Conservation (phyloP, 2,113 vertebrate genomes). For the Poecile atricapillus region DNA sequence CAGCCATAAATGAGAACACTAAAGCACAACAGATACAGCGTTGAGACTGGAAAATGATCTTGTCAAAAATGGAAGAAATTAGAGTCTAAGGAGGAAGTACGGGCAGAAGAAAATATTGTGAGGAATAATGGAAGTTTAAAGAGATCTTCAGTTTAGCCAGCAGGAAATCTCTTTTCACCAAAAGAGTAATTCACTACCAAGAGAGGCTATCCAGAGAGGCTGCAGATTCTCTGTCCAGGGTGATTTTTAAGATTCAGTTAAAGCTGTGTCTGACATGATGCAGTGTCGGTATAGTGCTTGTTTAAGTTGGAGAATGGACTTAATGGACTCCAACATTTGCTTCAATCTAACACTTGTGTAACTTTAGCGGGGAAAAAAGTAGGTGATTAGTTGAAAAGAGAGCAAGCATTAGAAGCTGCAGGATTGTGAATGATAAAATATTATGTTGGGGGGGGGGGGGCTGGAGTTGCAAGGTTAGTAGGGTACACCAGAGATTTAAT, state of each 20-base stretch:
- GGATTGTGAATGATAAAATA: background rate
- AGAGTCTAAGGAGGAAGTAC: background rate
- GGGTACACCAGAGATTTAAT: background rate
- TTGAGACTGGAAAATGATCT: background rate
- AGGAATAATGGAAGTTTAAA: background rate
- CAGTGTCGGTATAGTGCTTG: background rate
- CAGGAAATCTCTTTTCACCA: background rate
- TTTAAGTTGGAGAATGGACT: background rate
- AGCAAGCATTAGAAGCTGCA: background rate
- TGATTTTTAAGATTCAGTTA: background rate
- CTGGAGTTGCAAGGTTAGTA: background rate
- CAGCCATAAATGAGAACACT: background rate
- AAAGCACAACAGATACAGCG: background rate
- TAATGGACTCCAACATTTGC: background rate
- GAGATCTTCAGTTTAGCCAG: background rate
- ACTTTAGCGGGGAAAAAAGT: background rate
- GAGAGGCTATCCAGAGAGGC: background rate
- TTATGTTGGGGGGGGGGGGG: fast-evolving
- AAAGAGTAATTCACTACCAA: background rate
- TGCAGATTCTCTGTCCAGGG: background rate
- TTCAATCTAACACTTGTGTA: background rate
- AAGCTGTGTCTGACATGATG: background rate
- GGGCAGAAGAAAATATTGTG: background rate
- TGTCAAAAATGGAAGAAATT: background rate
- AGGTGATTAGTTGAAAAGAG: background rate